Evolutionary conservation across 2,113 vertebrate species (phyloP).

Genomic region (Tautogolabrus adspersus): DNA sequence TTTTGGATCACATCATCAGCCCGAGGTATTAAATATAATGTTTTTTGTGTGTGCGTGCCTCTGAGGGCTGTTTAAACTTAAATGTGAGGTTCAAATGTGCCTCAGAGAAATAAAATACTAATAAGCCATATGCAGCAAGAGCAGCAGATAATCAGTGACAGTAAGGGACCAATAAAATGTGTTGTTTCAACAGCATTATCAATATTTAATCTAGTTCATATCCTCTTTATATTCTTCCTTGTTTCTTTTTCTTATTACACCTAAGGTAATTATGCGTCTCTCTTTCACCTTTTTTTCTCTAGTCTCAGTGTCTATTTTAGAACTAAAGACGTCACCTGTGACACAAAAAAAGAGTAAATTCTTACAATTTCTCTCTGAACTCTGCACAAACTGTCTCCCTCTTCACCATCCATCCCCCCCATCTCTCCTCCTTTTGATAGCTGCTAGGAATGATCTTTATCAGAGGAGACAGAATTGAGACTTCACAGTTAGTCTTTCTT

Average conservation of each 20-base stretch:
- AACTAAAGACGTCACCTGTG: slow-evolving; percentile 24
- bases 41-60: neutral
- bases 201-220: slow-evolving; percentile 28
- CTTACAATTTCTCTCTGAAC: neutral
- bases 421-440: slow-evolving; percentile 3
- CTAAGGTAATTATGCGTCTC: neutral
- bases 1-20: slow-evolving; percentile 5
- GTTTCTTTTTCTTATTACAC: slow-evolving; percentile 7
- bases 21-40: neutral
- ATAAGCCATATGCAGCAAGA: slow-evolving; percentile 34
- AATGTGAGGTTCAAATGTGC: slow-evolving; percentile 31
- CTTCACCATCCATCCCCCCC: neutral
- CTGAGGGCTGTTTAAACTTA: slow-evolving; percentile 41
- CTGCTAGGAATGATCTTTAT: slow-evolving; percentile 49
- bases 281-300: neutral
- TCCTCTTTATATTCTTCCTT: neutral
- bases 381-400: slow-evolving; percentile 1
- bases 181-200: slow-evolving; percentile 23
- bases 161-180: neutral
- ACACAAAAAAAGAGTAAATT: slow-evolving; percentile 26
- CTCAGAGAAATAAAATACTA: slow-evolving; percentile 28
- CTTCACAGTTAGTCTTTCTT: slow-evolving; percentile 56
- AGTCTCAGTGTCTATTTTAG: slow-evolving; percentile 22
- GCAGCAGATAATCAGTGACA: slow-evolving; percentile 3
- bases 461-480: slow-evolving; percentile 50